A percentile compares a stretch with the other conserved stretches of the same genome.
phyloP scores from a whole-genome alignment of 2,797 vertebrate genomes.

The Artibeus lituratus region DNA sequence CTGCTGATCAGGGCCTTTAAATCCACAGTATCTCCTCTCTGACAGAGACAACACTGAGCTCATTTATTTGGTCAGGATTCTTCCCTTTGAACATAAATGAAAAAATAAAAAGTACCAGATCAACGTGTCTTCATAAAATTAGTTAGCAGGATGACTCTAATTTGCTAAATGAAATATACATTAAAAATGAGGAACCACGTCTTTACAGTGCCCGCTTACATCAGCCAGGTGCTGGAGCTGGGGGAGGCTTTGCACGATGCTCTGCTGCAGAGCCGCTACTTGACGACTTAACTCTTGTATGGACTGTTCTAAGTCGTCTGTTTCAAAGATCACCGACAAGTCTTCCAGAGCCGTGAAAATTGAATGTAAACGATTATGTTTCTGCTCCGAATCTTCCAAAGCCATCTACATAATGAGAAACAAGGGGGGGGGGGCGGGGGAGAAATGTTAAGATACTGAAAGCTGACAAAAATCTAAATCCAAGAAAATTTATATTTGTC shows the following conservation, averaged over 20 bases:
- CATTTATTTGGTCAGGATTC: not conserved
- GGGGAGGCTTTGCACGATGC: constrained; percentile 86
- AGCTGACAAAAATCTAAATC: not conserved
- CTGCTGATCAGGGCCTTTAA: not conserved
- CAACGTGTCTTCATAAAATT: not conserved
- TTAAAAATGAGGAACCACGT: not conserved
- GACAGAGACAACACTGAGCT: not conserved
- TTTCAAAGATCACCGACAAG: constrained; percentile 87
- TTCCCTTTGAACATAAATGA: not conserved
- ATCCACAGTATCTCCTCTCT: not conserved
- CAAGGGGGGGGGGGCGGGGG: not conserved
- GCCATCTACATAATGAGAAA: constrained; percentile 85
- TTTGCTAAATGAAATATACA: not conserved
- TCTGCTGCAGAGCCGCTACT: constrained; percentile 86
- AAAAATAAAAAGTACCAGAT: not conserved
- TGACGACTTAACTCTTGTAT: constrained; percentile 82
- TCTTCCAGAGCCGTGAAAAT: constrained; percentile 86
- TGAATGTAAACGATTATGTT: constrained; percentile 85
- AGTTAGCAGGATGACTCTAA: not conserved
- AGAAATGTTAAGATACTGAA: constrained; percentile 17
- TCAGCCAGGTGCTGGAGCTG: constrained; percentile 88
- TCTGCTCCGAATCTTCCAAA: constrained; percentile 91
- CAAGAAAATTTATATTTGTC: not conserved
- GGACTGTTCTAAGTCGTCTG: constrained; percentile 80
- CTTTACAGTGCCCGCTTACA: constrained; percentile 82